Conservation (phyloP, 1,140 invertebrate species). For the Argopecten irradians region DNA sequence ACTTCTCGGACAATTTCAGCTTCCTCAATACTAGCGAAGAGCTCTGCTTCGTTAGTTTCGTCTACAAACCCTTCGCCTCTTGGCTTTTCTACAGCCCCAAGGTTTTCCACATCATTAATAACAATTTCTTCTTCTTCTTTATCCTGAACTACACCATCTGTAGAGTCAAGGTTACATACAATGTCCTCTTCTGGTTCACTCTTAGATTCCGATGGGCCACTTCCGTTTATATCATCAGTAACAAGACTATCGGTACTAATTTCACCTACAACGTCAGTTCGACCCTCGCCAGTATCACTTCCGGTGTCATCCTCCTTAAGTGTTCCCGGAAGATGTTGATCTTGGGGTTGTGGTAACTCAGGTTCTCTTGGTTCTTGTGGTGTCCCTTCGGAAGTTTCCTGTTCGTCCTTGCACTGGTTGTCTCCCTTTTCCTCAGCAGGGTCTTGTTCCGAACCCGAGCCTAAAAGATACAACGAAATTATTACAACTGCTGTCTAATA, state of each 20-base stretch:
- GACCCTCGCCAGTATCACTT: not conserved
- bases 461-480: not conserved
- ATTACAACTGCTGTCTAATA: not conserved
- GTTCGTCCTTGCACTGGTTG: not conserved
- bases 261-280: not conserved
- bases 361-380: not conserved
- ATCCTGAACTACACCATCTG: not conserved
- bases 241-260: constrained; percentile 24
- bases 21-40: not conserved
- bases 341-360: not conserved
- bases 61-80: not conserved
- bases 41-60: not conserved
- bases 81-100: not conserved
- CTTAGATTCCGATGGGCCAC: not conserved
- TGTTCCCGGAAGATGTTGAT: not conserved
- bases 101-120: not conserved
- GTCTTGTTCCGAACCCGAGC: constrained; percentile 30
- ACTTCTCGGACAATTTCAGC: not conserved
- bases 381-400: not conserved
- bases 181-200: not conserved
- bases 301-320: not conserved
- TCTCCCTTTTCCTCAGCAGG: constrained; percentile 24
- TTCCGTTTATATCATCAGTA: constrained; percentile 27
- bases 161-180: not conserved
- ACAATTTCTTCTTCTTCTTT: not conserved